Conservation (phyloP, 2,113 vertebrate genomes). For the Paraplagusia blochii region DNA sequence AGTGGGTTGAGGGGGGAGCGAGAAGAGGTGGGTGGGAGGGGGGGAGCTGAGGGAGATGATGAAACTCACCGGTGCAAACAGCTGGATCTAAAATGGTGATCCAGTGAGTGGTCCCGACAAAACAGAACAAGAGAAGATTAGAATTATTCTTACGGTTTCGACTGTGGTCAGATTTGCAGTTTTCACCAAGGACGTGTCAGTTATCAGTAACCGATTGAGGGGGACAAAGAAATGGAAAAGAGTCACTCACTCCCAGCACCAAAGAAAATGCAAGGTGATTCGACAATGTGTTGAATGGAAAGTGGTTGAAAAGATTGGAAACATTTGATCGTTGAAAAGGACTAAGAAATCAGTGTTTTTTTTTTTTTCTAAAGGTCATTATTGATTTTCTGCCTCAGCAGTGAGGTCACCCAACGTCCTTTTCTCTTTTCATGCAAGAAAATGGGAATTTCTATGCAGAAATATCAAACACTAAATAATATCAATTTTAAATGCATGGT, state of each 20-base stretch:
- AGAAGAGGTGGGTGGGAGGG: slow-evolving; percentile 64
- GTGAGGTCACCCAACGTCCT: too few relatives aligned
- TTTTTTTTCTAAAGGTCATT: too few relatives aligned
- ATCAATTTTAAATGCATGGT: too few relatives aligned
- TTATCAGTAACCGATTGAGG: slow-evolving; percentile 6
- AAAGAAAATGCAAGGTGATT: slow-evolving; percentile 18
- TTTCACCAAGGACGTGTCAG: slow-evolving; percentile 7
- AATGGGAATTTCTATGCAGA: too few relatives aligned
- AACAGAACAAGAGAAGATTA: slow-evolving; percentile 86
- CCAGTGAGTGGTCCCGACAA: slow-evolving; percentile 90
- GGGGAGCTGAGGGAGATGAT: slow-evolving; percentile 73
- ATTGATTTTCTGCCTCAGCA: too few relatives aligned
- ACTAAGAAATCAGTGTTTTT: too few relatives aligned
- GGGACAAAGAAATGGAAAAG: too few relatives aligned
- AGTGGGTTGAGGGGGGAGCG: not conserved
- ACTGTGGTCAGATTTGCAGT: slow-evolving; percentile 14
- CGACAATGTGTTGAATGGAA: slow-evolving; percentile 14
- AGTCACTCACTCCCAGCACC: slow-evolving; percentile 17
- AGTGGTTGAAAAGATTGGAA: not conserved
- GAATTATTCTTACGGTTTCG: slow-evolving; percentile 65
- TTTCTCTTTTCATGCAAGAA: too few relatives aligned
- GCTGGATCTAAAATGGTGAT: slow-evolving; percentile 98
- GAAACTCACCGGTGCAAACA: slow-evolving; percentile 99
- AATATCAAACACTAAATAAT: too few relatives aligned
- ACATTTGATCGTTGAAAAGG: not conserved